Base-by-base conservation (phyloP, 2,888 invertebrate species). In the Geotrupes spiniger region DNA sequence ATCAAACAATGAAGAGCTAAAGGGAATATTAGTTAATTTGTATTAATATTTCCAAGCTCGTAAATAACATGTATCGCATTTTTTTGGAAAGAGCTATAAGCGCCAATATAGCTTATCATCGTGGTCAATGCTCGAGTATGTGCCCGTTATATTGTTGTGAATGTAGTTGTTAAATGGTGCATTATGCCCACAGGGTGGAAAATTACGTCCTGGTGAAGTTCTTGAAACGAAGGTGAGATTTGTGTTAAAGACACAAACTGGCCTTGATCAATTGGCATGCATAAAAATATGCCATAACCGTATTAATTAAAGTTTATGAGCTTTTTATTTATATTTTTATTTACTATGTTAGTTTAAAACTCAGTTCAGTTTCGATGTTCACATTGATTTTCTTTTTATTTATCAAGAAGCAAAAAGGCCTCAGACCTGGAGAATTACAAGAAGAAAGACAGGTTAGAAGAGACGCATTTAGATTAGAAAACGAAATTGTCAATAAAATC, bases 341-440 rank as follows among this genome's bases (percentile, higher is more conserved):
- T 40, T 40, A 29, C n/a, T 15, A 39, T 16, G 9, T 17, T 25
- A 40, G 10, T 27, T 8, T 11, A 26, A 39, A 40, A 27, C 27
- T 15, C 21, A 40, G 9, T 11, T 26, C 25, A n/a, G 15, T 25
- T 27, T 14, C 15, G 14, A 10, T 17, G 17, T 31, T 11, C 29
- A 42, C 11, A 31, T 11, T 69, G 66, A 65, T 66, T 70, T 74
- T 69, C 56, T 74, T 76, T 76, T 77, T 74, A 78, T 78, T 77
- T 76, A 76, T 78, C 76, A 77, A 76, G 80, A 81, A 80, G 78
- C 81, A 81, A 74, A 81, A 79, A 74, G 74, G 80, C 76, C 81
- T 80, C 76, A 86, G 89, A 74, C 88, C 88, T 72, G 89, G 89
- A 75, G 87, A 84, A 82, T 80, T 89, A 78, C 83, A 83, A 71